Percentiles rank a stretch among this genome's conserved stretches.
Evolutionary conservation across 2,888 invertebrate species (phyloP).

Genomic region (Blera fallax): DNA sequence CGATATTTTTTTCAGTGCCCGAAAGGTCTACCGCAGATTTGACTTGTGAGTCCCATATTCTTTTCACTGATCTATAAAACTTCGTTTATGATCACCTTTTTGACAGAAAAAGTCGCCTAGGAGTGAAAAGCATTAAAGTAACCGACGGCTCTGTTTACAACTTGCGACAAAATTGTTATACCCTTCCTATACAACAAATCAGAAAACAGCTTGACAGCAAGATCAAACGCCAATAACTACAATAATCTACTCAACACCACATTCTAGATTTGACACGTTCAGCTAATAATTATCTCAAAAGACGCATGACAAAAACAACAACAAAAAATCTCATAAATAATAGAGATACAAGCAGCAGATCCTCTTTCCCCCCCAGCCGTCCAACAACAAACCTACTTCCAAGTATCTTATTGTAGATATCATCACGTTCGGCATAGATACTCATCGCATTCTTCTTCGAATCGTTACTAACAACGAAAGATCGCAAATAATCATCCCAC

Average conservation of each 20-base stretch:
- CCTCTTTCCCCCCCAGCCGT: background rate
- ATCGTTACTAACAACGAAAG: background rate
- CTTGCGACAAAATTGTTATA: too few species aligned
- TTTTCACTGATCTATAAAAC: too few species aligned
- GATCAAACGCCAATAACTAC: too few species aligned
- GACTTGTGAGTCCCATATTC: too few species aligned
- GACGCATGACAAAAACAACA: background rate
- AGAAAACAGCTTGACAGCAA: background rate
- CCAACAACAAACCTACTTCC: background rate
- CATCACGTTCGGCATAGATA: background rate
- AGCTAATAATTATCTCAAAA: background rate
- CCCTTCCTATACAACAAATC: too few species aligned
- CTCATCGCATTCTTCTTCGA: background rate
- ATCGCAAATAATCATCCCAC: conserved; percentile 44
- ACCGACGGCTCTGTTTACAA: too few species aligned
- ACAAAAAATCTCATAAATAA: background rate
- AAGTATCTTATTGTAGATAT: background rate
- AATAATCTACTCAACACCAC: background rate
- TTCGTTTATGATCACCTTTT: too few species aligned
- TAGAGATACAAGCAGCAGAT: background rate
- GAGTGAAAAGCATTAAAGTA: too few species aligned
- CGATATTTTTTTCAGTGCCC: too few species aligned
- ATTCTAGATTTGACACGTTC: background rate
- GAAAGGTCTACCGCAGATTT: too few species aligned
- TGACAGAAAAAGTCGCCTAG: too few species aligned